Evolutionary conservation across 2,797 vertebrate species (phyloP).

Genomic region (Pipistrellus nathusii): DNA sequence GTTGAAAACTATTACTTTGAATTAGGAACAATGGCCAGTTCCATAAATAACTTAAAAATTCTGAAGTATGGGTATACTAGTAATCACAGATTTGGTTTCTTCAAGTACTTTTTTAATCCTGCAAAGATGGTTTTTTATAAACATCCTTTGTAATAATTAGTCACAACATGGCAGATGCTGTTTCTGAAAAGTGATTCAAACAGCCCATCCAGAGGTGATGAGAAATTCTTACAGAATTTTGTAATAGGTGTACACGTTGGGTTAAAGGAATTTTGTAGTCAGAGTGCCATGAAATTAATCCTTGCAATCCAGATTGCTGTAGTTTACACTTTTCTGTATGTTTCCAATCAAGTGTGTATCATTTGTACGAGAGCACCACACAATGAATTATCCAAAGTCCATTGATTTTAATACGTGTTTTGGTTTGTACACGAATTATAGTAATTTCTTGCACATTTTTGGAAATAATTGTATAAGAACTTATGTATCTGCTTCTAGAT

Average conservation of each 20-base stretch:
- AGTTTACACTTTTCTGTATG: constrained; percentile 93
- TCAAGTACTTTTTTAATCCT: constrained; percentile 84
- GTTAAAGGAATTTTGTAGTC: constrained; percentile 88
- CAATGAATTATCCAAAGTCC: constrained; percentile 94
- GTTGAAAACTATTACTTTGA: constrained; percentile 72
- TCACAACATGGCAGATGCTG: constrained; percentile 74
- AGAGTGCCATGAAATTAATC: constrained; percentile 90
- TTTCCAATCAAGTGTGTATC: constrained; percentile 87
- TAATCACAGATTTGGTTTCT: constrained; percentile 79
- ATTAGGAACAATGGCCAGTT: constrained; percentile 79
- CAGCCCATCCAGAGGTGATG: constrained; percentile 75
- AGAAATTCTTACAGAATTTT: constrained; percentile 85
- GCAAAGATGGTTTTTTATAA: constrained; percentile 81
- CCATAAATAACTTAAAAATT: constrained; percentile 79
- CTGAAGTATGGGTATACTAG: constrained; percentile 76
- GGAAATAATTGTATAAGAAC: constrained; percentile 96
- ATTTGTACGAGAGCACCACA: constrained; percentile 88
- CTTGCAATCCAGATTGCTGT: constrained; percentile 93
- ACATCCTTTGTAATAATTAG: constrained; percentile 75
- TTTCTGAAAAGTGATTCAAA: constrained; percentile 83
- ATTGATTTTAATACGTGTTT: constrained; percentile 92
- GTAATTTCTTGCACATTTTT: constrained; percentile 99
- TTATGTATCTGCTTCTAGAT: constrained; percentile 97
- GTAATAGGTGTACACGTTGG: constrained; percentile 79
- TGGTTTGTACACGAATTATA: constrained; percentile 92